A percentile compares a stretch with the other conserved stretches of the same genome.
phyloP scores from a whole-genome alignment of 2,888 invertebrate species.

The Clunio marinus region DNA sequence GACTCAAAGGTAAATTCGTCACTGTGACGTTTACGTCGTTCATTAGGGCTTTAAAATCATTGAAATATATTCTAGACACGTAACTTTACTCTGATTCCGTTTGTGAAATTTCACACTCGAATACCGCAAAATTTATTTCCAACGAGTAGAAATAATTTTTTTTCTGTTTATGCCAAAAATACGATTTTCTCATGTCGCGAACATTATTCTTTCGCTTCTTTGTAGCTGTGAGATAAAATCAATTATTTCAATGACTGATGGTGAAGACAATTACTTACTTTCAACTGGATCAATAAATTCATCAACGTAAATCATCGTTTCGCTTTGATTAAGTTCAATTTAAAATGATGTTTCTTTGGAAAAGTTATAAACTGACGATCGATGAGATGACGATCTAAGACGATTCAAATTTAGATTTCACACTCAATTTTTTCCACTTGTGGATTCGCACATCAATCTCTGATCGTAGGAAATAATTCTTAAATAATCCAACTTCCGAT shows the following conservation, averaged over 20 bases:
- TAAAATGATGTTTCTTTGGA: no score
- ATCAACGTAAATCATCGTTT: constrained; percentile 4
- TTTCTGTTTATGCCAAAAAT: not conserved
- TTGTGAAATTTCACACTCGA: not conserved
- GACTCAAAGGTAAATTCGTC: no score
- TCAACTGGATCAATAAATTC: constrained; percentile 17
- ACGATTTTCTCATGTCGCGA: not conserved
- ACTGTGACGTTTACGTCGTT: no score
- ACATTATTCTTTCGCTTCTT: not conserved
- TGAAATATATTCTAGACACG: not conserved
- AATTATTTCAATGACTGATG: not conserved
- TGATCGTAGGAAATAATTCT: no score
- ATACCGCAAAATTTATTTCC: constrained; percentile 5
- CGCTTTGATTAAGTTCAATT: not conserved
- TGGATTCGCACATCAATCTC: not conserved
- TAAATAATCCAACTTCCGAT: not conserved
- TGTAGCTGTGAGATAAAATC: not conserved
- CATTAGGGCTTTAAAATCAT: not conserved
- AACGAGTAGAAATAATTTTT: not conserved
- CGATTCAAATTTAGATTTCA: not conserved
- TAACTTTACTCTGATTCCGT: not conserved
- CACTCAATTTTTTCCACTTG: not conserved
- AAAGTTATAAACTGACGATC: not conserved
- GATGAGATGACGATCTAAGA: not conserved
- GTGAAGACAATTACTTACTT: not conserved